A percentile compares a stretch with the other conserved stretches of the same genome.
Conservation (phyloP, 2,797 vertebrate species). For the Nasua narica region DNA sequence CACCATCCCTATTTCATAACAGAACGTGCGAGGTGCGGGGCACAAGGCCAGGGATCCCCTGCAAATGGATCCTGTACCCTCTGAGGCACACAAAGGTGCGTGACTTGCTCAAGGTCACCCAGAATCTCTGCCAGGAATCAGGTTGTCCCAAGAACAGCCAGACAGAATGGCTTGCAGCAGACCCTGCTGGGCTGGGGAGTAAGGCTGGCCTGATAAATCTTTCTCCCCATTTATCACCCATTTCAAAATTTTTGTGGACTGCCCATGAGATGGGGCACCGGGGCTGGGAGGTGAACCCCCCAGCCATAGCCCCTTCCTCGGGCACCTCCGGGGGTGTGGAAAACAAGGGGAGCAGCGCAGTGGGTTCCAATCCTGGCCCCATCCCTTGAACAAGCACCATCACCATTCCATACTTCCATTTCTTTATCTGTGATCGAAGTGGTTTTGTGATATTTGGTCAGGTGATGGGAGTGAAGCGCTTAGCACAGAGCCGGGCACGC, state of each 20-base stretch:
- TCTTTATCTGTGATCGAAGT: not conserved
- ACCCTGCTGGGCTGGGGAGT: not conserved
- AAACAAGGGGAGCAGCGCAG: not conserved
- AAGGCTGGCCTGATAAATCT: not conserved
- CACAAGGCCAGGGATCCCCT: not conserved
- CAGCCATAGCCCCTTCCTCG: not conserved
- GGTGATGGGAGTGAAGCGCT: not conserved
- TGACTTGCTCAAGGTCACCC: not conserved
- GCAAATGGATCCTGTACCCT: not conserved
- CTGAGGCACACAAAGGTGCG: not conserved
- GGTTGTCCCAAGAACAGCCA: not conserved
- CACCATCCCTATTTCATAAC: not conserved
- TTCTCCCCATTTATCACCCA: not conserved
- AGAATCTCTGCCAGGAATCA: not conserved
- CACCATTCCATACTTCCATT: not conserved
- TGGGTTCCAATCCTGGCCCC: not conserved
- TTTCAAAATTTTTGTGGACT: not conserved
- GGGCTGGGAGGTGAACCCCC: not conserved
- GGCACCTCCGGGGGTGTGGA: not conserved
- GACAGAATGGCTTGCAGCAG: not conserved
- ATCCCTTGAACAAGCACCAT: not conserved
- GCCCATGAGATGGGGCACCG: not conserved
- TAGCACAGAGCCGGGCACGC: not conserved
- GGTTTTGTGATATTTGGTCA: not conserved
- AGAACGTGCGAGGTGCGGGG: not conserved